A percentile compares a stretch with the other conserved stretches of the same genome.
Conservation (phyloP, 2,888 invertebrate genomes). For the Julus scandinavius region DNA sequence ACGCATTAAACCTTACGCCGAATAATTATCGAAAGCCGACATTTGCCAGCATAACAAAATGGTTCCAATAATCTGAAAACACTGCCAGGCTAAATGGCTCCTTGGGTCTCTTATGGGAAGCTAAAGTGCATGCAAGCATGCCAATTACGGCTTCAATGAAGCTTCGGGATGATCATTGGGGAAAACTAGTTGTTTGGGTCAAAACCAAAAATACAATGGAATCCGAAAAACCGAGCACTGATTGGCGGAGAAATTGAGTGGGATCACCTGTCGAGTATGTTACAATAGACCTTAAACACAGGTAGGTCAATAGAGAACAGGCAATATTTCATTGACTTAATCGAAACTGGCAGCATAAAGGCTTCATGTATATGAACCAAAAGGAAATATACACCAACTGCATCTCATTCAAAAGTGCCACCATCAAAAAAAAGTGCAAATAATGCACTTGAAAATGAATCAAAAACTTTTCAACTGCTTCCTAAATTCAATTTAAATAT, state of each 20-base stretch:
- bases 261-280: no score
- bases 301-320: no score
- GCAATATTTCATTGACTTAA: no score
- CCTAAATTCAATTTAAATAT: neutral
- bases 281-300: no score
- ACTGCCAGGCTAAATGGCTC: neutral
- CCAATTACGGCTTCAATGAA: neutral
- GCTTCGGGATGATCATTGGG: neutral
- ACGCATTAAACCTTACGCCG: constrained; percentile 1
- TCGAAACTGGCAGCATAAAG: no score
- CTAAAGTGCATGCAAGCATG: constrained; percentile 27
- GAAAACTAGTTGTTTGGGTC: neutral
- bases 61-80: neutral
- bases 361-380: no score
- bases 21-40: constrained; percentile 13
- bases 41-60: constrained; percentile 16
- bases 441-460: no score
- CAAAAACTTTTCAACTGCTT: no score
- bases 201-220: neutral
- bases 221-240: neutral
- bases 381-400: no score
- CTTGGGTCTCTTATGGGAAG: constrained; percentile 21
- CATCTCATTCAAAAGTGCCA: no score
- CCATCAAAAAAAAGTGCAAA: no score
- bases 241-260: neutral